Base-by-base conservation (phyloP, 2,888 invertebrate species). In the Chirona hameri region DNA sequence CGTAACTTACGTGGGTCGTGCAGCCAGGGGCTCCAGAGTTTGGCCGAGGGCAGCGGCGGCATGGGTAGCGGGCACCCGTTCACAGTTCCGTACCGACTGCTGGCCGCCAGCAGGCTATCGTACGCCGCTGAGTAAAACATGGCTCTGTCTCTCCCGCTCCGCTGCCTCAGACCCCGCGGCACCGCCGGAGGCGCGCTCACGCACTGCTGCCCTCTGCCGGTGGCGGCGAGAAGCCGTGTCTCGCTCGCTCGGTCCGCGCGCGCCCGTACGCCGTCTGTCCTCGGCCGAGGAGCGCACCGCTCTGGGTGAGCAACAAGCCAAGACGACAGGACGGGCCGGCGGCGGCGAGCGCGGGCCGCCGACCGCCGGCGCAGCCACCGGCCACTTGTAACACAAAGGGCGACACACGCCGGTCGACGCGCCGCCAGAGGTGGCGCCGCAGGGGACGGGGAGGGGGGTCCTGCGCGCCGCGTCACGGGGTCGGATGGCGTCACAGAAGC, bases 11-110 rank as follows among this genome's bases (percentile, higher is more conserved):
- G 52, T 55, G 80, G 80, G 21, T 48, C 80, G 52, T n/a, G 52
- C 52, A 80, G 52, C 80, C 80, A 80, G n/a, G 80, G 80, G 29
- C 52, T 80, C 80, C 80, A 80, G 10, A 80, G 52, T 48, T 48
- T 52, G 80, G 80, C 52, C 27, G 48, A 29, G 14, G 80, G 76
- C 76, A 76, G 76, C 76, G 76, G 76, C 46, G 46, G 18, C 80
- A 80, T 18, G 5, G 52, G 80, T 29, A 46, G 39, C 21, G 76
- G 76, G 12, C 76, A 76, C 18, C 39, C 46, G 24, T 18, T 46
- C 76, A 76, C 39, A 9, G 76, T 39, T 24, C 76, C 12, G 46
- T 76, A 76, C 9, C 76, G 39, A 9, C 27, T 12, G 76, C 76
- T 39, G 76, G 76, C 76, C 24, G 76, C 76, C 76, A 76, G 24